Percentiles rank a stretch among this genome's conserved stretches.
Conservation (phyloP, 2,113 vertebrate species). For the Lampris incognitus region DNA sequence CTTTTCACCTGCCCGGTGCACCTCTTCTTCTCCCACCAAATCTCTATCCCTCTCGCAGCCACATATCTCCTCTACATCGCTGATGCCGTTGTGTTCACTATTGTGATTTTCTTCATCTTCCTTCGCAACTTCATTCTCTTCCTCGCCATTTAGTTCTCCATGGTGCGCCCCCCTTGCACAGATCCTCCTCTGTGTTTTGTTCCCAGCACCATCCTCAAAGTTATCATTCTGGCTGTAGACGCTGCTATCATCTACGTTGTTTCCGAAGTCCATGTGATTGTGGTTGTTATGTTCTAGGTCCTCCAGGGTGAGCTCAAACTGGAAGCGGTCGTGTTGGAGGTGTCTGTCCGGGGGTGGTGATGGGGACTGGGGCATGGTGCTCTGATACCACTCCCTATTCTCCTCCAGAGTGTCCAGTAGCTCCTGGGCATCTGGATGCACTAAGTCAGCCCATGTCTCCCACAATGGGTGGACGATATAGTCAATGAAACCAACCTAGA, state of each 20-base stretch:
- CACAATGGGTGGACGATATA: constrained; percentile 93
- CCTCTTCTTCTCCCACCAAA: not conserved
- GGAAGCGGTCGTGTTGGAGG: constrained; percentile 83
- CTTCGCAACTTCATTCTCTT: constrained; percentile 28
- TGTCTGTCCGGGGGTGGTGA: constrained; percentile 70
- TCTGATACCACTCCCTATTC: constrained; percentile 93
- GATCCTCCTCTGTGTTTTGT: not conserved
- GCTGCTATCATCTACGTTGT: not conserved
- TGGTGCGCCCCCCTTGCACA: not conserved
- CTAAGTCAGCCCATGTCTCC: constrained; percentile 92
- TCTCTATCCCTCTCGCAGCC: not conserved
- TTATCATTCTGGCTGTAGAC: not conserved
- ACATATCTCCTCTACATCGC: constrained; percentile 29
- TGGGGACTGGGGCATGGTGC: constrained; percentile 89
- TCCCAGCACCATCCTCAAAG: not conserved
- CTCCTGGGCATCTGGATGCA: constrained; percentile 91
- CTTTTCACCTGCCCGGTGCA: not conserved
- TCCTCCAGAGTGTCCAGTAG: constrained; percentile 92
- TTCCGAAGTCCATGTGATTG: constrained; percentile 58
- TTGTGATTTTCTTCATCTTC: constrained; percentile 69
- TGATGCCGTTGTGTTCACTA: constrained; percentile 64
- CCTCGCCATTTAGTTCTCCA: constrained; percentile 7
- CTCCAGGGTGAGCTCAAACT: constrained; percentile 86
- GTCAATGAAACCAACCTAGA: constrained; percentile 89
- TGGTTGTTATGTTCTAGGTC: constrained; percentile 82